Evolutionary conservation across 1,140 invertebrate genomes (phyloP).

Genomic region (Diorhabda carinulata): DNA sequence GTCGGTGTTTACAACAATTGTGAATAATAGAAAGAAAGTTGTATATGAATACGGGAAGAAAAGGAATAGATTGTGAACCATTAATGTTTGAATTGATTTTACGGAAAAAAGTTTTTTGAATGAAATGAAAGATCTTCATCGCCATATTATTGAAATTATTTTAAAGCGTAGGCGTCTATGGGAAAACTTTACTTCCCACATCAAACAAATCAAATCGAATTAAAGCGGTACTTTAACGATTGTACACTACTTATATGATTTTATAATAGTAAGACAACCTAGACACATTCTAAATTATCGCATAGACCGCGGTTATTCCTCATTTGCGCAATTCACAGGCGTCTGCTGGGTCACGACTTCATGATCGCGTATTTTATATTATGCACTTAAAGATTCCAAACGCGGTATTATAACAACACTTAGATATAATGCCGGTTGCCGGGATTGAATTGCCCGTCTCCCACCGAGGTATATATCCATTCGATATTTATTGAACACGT

Average conservation of each 20-base stretch:
- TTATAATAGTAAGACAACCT: constrained; percentile 3
- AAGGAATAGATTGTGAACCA: neutral
- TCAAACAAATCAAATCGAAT: neutral
- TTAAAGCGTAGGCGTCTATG: neutral
- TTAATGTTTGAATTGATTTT: neutral
- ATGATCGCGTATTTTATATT: constrained; percentile 3
- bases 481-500: constrained; percentile 2
- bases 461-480: neutral
- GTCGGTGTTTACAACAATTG: no score
- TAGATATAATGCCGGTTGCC: neutral
- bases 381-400: constrained; percentile 2
- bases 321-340: constrained; percentile 1
- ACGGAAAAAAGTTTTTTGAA: neutral
- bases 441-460: constrained; percentile 1
- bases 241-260: neutral
- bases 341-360: constrained; percentile 1
- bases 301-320: neutral
- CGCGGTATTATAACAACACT: neutral
- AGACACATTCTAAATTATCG: constrained; percentile 2
- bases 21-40: no score
- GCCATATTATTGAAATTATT: no score
- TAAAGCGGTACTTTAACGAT: neutral
- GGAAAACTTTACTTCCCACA: neutral
- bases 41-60: no score
- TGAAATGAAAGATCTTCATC: no score